Evolutionary conservation across 2,888 invertebrate species (phyloP), one percentile per base, ranked within the genome.

Genomic region (Calephelis perditalis): DNA sequence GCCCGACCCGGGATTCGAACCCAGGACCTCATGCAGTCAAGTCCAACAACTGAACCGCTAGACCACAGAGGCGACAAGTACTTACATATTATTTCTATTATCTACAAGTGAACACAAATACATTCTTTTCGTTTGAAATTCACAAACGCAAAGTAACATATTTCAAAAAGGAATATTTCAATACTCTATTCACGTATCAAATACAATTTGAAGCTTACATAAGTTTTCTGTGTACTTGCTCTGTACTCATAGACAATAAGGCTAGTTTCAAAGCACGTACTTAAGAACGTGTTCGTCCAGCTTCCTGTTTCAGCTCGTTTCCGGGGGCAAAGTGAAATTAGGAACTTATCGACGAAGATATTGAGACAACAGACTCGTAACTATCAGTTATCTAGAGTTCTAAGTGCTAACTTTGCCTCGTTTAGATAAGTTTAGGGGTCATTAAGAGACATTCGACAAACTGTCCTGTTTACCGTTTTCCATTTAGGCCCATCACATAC

Each of bases 251-350:
- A 77, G 73, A 71, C 70, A 72, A 71, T 72, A 69, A 73, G 75
- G 77, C 76, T 73, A 73, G 73, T 82, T 83, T 81, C 81, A 75
- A 71, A 71, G 76, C 84, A 85, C 84, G 84, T 85, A 77, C 78
- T 67, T 65, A 64, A 67, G 59, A 62, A 67, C 68, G 69, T 67
- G 67, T 63, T 60, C 74, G 73, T 67, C 73, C 73, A 73, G 77
- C 74, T 67, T 66, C 74, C 75, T 77, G 75, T 75, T 67, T 76
- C 76, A 76, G 74, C 76, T 81, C 76, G 81, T 82, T 82, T 81
- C 82, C 79, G 75, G 71, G 71, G 79, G 76, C 76, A 77, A 77
- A 83, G 84, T 82, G 80, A 83, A 85, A 84, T 85, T 84, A 85
- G 78, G 78, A 82, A 85, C 79, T 84, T 82, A 83, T 81, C 80